A percentile compares a stretch with the other conserved stretches of the same genome.
These are phyloP conservation scores for Lasioglossum vierecki DNA, from an alignment of 2,888 invertebrate species.

Conservation along the genomic window DNA sequence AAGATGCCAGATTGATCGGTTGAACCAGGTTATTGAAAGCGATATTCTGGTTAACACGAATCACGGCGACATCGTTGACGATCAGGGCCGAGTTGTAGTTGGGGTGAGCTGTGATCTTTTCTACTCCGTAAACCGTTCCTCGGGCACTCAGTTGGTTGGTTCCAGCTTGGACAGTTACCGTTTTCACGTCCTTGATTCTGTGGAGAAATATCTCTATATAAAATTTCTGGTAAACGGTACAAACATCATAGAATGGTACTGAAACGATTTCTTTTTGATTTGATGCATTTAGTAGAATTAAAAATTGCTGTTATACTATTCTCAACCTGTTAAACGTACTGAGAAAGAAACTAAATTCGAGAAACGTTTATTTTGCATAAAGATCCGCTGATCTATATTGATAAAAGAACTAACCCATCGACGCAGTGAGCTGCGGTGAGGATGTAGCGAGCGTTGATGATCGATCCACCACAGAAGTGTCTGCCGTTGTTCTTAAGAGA, in stretches of 20 bases:
- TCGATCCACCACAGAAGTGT: slow-evolving; percentile 86
- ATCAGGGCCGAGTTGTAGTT: slow-evolving; percentile 39
- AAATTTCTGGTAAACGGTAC: not conserved
- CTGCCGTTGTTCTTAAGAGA: slow-evolving; percentile 83
- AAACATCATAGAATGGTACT: not conserved
- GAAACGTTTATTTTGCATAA: no score
- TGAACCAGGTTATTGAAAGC: slow-evolving; percentile 67
- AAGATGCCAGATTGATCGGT: slow-evolving; percentile 64
- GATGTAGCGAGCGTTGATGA: slow-evolving; percentile 85
- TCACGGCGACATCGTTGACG: slow-evolving; percentile 74
- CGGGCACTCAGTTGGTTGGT: slow-evolving; percentile 39
- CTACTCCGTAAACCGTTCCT: slow-evolving; percentile 44
- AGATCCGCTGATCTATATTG: not conserved
- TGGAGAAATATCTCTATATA: not conserved
- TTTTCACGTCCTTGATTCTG: not conserved
- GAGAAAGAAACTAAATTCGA: no score
- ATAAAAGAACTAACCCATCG: slow-evolving; percentile 78
- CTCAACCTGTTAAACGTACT: no score
- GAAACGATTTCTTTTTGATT: not conserved
- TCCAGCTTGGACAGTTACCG: slow-evolving; percentile 48
- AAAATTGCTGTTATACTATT: no score
- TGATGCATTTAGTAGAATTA: no score
- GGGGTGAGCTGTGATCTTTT: slow-evolving; percentile 46
- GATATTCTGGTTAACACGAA: slow-evolving; percentile 69
- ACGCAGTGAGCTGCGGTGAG: slow-evolving; percentile 86